Base-by-base conservation (phyloP, 2,797 vertebrate genomes). In the Rhyacichthys aspro region DNA sequence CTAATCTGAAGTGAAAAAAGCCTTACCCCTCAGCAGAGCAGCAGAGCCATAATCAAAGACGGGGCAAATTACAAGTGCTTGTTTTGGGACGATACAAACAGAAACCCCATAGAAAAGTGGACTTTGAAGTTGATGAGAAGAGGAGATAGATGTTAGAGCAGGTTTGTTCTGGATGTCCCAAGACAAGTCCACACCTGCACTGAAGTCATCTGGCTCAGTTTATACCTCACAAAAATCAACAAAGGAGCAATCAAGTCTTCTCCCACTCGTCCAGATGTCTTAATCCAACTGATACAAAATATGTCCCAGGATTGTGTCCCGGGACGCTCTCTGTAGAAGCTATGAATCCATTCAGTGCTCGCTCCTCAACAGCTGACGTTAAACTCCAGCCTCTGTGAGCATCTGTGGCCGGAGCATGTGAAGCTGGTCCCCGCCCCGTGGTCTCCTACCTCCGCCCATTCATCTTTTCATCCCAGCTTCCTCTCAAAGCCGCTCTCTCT, bases 381-480 rank as follows among this genome's bases (percentile, higher is more conserved):
- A 3, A 7, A 37, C 48, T 50, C 6, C 12, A 37, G 48, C 8
- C 34, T 28, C 23, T 1, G 23, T 28, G 23, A 28, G 23, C 16
- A 7, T 37, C 7, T 50, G 48, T 17, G 48, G 48, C 15, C 8
- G 37, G 0, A 7, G 17, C 48, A 37, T 50, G 48, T 37, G 16
- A 33, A 18, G 15, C 1, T 6, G 8, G 48, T 15, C 62, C 68
- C 86, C 87, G 83, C 86, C 82, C 83, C 72, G 70, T 17, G 72
- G 71, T 79, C 83, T 86, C 75, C 49, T 49, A 76, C 81, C 86
- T 82, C 74, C 78, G 73, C 82, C 82, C 84, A 78, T 84, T 78
- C 76, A 79, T 82, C 86, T 76, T 87, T 83, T 86, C 73, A 81
- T 88, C 84, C 61, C 83, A 74, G 66, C 76, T 80, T 84, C 79